Base-by-base conservation (phyloP, 2,888 invertebrate genomes). In the Hofmannophila pseudospretella region DNA sequence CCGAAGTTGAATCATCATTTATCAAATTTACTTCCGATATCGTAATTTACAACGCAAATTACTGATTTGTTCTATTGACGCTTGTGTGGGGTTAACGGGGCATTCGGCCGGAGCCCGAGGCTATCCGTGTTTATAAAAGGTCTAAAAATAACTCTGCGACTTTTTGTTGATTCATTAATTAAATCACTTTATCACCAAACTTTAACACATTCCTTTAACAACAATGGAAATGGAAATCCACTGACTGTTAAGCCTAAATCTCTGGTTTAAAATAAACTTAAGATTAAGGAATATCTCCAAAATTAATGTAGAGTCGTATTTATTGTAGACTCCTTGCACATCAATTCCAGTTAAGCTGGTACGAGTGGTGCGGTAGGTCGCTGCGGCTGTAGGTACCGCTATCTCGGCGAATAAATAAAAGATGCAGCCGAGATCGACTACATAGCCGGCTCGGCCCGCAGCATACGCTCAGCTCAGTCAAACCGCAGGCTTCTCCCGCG, bases 321-420 rank as follows among this genome's bases (percentile, higher is more conserved):
- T 69, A 70, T 68, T 62, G 60, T 54, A 63, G 51, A 64, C 57
- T 58, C 58, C 56, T 56, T 56, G 64, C 66, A 63, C 65, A 62
- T 67, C 65, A 67, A 72, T 77, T 76, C 81, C 77, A 78, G 82
- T 81, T 79, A 73, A 66, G 65, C 67, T 50, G 61, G 61, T 60
- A 55, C 63, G 50, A 55, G 68, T 70, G 54, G 48, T 38, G 36
- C 32, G 55, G 58, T 55, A 55, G 54, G 54, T 45, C 50, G 57
- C 53, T 46, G 63, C 68, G 62, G 60, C 61, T 58, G 58, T 65
- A 75, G n/a, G 72, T 84, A 85, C 85, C 85, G 86, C 86, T 86
- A 85, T 84, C 75, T 79, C 67, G 53, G 75, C 70, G 63, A 82
- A 82, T 84, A 85, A 82, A 85, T 85, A 85, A 84, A 80, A 84